Percentiles rank a stretch among this genome's conserved stretches.
These are phyloP conservation scores for Lamellibrachia luymesi DNA, from an alignment of 1,140 invertebrate genomes.

Conservation along the genomic window DNA sequence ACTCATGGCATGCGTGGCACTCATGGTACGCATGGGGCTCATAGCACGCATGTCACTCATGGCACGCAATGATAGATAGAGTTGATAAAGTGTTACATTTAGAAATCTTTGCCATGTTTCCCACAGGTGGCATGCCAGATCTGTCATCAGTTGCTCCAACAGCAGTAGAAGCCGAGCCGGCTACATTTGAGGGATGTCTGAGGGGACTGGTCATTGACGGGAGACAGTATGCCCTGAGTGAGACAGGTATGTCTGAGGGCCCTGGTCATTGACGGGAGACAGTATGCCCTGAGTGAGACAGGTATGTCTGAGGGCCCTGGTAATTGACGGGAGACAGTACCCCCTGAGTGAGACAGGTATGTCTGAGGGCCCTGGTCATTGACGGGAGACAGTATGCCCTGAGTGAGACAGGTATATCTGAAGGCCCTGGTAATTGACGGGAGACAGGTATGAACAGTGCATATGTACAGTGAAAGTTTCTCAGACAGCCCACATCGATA, in stretches of 20 bases:
- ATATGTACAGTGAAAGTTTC: background rate
- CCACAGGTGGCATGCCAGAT: constrained; percentile 9
- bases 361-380: background rate
- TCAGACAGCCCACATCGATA: no score
- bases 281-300: no score
- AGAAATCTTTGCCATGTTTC: background rate
- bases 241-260: background rate
- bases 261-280: background rate
- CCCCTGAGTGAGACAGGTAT: no score
- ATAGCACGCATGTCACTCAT: no score
- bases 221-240: constrained; percentile 6
- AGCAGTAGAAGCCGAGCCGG: constrained; percentile 21
- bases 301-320: no score
- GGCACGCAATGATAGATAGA: no score
- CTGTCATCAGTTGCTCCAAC: constrained; percentile 6
- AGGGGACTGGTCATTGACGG: constrained; percentile 15
- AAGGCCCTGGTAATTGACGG: background rate
- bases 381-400: background rate
- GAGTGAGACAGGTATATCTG: background rate
- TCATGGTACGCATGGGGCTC: no score
- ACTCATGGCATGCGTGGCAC: no score
- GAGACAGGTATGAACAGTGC: background rate
- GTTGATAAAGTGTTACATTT: no score
- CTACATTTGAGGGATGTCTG: constrained; percentile 26
- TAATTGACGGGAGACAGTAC: no score